These are phyloP conservation scores for Nomada flava DNA, from an alignment of 2,888 invertebrate species.

Conservation along the genomic window DNA sequence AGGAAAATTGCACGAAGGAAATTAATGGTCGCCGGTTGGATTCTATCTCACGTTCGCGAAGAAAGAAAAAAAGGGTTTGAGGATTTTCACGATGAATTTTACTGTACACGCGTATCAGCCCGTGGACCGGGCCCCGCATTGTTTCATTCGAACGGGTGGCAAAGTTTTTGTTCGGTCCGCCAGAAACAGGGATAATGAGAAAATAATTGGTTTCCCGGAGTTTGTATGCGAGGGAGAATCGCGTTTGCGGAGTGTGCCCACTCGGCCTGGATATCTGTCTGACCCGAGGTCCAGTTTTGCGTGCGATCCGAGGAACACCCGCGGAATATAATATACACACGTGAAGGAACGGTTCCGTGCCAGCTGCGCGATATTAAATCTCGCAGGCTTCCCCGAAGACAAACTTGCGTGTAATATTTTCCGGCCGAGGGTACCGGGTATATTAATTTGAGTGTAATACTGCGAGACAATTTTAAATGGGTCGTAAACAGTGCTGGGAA, in stretches of 20 bases:
- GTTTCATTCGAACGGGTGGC: neutral
- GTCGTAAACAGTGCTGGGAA: no score
- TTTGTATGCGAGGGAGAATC: neutral
- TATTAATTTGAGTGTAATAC: no score
- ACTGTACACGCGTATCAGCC: neutral
- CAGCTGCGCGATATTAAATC: neutral
- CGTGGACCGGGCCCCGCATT: neutral
- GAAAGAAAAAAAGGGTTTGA: no score
- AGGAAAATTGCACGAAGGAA: no score
- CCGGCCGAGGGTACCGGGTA: no score
- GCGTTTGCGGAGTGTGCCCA: neutral
- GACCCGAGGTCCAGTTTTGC: slow-evolving; percentile 4
- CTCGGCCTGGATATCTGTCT: slow-evolving; percentile 7
- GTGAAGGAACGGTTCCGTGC: no score
- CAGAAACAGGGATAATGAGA: slow-evolving; percentile 26
- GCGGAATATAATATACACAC: neutral
- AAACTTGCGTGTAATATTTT: no score
- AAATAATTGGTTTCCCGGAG: slow-evolving; percentile 23
- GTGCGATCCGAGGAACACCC: neutral
- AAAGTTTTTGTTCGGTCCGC: neutral
- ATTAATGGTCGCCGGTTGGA: no score
- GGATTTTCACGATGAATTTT: neutral
- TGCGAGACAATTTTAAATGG: no score
- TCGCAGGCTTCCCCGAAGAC: no score
- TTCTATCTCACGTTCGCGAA: no score